Percentiles rank a stretch among this genome's conserved stretches.
Conservation (phyloP, 2,888 invertebrate species). For the Diploptera punctata region DNA sequence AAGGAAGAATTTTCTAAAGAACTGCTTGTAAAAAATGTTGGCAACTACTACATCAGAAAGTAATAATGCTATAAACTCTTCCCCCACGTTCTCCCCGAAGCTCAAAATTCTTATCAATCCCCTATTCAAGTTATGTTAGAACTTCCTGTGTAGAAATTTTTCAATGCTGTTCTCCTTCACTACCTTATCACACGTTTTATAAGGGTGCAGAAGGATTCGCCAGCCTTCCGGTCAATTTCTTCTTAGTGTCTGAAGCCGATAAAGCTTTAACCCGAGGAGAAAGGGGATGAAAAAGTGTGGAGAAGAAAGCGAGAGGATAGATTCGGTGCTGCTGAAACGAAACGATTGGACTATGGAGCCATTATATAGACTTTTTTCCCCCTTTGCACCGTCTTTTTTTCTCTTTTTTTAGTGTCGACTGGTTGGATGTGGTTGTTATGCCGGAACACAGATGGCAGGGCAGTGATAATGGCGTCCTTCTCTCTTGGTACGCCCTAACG, state of each 20-base stretch:
- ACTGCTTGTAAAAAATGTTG: no score
- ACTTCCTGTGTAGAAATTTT: neutral
- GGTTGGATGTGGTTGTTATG: conserved; percentile 15
- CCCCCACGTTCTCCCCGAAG: no score
- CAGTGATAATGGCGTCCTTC: neutral
- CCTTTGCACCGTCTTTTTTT: neutral
- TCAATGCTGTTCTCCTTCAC: neutral
- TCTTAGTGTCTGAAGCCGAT: conserved; percentile 24
- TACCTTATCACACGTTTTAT: conserved; percentile 5
- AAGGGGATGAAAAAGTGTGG: conserved; percentile 37
- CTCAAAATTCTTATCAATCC: neutral
- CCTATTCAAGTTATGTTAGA: neutral
- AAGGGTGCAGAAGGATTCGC: conserved; percentile 4
- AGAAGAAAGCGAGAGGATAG: conserved; percentile 49
- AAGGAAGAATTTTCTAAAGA: no score
- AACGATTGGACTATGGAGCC: conserved; percentile 6
- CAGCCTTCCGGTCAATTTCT: conserved; percentile 35
- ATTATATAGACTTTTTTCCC: neutral
- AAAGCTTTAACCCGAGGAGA: conserved; percentile 40
- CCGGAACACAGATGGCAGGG: conserved; percentile 31
- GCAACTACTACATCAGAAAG: no score
- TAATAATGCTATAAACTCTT: no score
- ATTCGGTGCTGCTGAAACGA: conserved; percentile 1
- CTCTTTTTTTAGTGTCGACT: neutral
- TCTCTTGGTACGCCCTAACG: conserved; percentile 8